These are phyloP conservation scores for Nettapus auritus DNA, from an alignment of 2,113 vertebrate genomes.

Conservation along the genomic window DNA sequence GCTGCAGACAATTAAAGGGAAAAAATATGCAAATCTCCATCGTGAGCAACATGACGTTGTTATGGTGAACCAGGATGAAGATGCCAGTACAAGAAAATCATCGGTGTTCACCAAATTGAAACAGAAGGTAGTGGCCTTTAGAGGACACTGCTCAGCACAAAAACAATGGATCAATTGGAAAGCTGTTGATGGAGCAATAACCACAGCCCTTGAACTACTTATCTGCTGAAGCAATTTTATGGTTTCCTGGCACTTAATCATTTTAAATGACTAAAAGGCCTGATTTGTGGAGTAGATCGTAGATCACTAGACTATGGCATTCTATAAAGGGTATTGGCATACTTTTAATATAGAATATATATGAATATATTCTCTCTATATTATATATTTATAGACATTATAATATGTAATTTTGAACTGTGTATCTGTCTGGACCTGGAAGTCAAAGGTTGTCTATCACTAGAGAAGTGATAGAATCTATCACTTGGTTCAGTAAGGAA, in stretches of 20 bases:
- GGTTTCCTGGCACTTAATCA: conserved; percentile 14
- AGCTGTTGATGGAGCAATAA: background rate
- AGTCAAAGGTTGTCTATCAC: background rate
- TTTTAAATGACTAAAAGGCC: conserved; percentile 26
- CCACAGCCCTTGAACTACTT: background rate
- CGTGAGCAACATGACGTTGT: background rate
- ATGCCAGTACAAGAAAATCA: background rate
- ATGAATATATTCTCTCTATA: too few relatives aligned
- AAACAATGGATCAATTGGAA: background rate
- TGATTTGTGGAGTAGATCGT: conserved; percentile 5
- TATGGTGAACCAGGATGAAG: background rate
- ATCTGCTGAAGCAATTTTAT: conserved; percentile 7
- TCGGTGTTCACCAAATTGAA: background rate
- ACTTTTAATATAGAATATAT: too few relatives aligned
- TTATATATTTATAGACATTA: too few relatives aligned
- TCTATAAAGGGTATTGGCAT: background rate
- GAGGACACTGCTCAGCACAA: background rate
- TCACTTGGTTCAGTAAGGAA: background rate
- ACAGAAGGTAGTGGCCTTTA: background rate
- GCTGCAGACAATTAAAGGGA: background rate
- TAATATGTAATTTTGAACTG: background rate
- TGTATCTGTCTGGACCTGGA: background rate
- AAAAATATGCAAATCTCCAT: background rate
- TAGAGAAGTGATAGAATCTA: background rate
- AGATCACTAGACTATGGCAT: background rate